A percentile compares a stretch with the other conserved stretches of the same genome.
phyloP scores from a whole-genome alignment of 2,113 vertebrate species.

The Tachuris rubrigastra region DNA sequence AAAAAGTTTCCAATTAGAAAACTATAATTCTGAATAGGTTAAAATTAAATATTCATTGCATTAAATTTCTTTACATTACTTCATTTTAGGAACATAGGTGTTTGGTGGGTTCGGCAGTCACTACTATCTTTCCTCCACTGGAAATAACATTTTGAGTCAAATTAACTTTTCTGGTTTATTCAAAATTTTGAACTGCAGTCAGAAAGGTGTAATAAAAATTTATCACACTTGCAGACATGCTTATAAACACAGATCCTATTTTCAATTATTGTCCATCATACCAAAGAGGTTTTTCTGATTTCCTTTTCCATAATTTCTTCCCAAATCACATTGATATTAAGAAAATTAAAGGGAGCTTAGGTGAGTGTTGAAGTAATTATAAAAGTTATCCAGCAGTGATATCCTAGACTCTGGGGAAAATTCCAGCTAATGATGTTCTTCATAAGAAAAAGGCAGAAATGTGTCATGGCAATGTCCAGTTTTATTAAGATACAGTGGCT shows the following conservation, averaged over 20 bases:
- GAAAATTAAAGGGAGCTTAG: not conserved
- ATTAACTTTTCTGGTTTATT: not conserved
- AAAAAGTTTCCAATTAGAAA: not conserved
- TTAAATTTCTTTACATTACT: not conserved
- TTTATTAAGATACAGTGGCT: not conserved
- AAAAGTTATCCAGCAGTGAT: not conserved
- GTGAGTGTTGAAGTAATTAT: not conserved
- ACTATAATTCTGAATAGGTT: not conserved
- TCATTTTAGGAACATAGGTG: not conserved
- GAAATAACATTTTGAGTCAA: not conserved
- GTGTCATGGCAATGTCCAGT: not conserved
- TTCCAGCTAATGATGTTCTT: not conserved
- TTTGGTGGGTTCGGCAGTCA: not conserved
- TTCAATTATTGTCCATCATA: not conserved
- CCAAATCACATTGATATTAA: not conserved
- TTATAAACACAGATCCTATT: not conserved
- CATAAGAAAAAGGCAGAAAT: not conserved
- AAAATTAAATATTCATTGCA: not conserved
- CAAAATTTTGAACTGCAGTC: not conserved
- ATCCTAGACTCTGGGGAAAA: not conserved
- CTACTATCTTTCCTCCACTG: not conserved
- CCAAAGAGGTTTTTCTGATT: fast-evolving
- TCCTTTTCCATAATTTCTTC: not conserved
- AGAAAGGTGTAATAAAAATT: not conserved
- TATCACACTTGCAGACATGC: not conserved